These are phyloP conservation scores for Fregetta grallaria DNA, from an alignment of 2,113 vertebrate species.

Conservation along the genomic window DNA sequence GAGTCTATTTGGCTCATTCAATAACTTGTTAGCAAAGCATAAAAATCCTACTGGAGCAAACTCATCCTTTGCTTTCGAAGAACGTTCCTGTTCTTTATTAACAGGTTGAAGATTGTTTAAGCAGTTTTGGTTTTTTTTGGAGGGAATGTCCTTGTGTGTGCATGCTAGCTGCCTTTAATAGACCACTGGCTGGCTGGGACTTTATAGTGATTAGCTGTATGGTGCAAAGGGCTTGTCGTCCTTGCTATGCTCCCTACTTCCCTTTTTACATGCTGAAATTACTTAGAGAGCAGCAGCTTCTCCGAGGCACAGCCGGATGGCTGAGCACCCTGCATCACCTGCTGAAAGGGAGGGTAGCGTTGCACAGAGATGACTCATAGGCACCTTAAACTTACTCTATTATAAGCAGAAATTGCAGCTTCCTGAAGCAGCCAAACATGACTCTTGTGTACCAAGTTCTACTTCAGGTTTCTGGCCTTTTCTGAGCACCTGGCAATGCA, in stretches of 20 bases:
- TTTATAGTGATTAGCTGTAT: background rate
- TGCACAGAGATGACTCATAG: background rate
- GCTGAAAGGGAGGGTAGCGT: background rate
- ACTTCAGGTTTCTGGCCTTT: background rate
- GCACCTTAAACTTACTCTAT: background rate
- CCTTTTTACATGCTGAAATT: background rate
- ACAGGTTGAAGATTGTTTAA: background rate
- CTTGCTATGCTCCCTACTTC: background rate
- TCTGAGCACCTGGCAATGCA: background rate
- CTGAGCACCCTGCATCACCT: background rate
- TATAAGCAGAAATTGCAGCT: background rate
- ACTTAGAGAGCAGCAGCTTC: background rate
- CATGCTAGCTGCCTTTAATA: background rate
- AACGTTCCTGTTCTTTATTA: background rate
- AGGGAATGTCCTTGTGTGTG: background rate
- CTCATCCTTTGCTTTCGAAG: background rate
- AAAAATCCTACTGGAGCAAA: background rate
- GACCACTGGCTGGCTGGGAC: background rate
- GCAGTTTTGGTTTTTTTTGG: background rate
- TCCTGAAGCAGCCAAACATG: background rate
- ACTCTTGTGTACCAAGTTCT: background rate
- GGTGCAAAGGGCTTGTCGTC: background rate
- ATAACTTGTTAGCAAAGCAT: background rate
- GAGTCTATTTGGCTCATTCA: slow-evolving; percentile 17
- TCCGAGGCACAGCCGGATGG: background rate